Percentiles rank a stretch among this genome's conserved stretches.
These are phyloP conservation scores for Temnothorax rugatulus DNA, from an alignment of 2,888 invertebrate genomes.

Conservation along the genomic window DNA sequence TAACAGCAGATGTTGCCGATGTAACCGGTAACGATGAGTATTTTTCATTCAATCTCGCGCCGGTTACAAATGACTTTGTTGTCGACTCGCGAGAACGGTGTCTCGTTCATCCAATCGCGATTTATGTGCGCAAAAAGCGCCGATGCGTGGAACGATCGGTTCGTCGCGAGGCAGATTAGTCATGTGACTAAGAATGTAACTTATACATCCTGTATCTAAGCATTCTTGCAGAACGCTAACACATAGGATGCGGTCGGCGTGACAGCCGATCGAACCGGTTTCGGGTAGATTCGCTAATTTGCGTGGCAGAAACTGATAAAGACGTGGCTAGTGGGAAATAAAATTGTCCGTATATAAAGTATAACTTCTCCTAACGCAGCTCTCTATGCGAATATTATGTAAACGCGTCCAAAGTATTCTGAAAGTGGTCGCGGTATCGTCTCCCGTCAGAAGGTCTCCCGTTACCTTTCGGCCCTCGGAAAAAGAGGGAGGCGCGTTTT, in stretches of 20 bases:
- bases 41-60: constrained; percentile 44
- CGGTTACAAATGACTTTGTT: constrained; percentile 44
- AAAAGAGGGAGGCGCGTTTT: constrained; percentile 23
- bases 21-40: constrained; percentile 39
- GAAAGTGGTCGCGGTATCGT: constrained; percentile 30
- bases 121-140: constrained; percentile 36
- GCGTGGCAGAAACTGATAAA: constrained; percentile 49
- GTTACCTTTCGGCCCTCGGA: background rate
- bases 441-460: constrained; percentile 3
- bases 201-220: background rate
- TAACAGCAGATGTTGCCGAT: constrained; percentile 45
- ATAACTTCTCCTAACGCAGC: constrained; percentile 25
- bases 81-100: constrained; percentile 21
- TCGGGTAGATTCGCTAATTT: constrained; percentile 43
- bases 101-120: constrained; percentile 39
- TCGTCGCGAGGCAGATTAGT: constrained; percentile 38
- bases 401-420: constrained; percentile 31
- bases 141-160: background rate
- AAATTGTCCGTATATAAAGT: constrained; percentile 36
- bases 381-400: constrained; percentile 44
- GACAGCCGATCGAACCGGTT: constrained; percentile 49
- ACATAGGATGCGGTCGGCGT: background rate
- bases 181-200: constrained; percentile 6
- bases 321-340: constrained; percentile 37
- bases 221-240: background rate